phyloP scores from a whole-genome alignment of 2,888 invertebrate genomes.

The Anodontia alba region DNA sequence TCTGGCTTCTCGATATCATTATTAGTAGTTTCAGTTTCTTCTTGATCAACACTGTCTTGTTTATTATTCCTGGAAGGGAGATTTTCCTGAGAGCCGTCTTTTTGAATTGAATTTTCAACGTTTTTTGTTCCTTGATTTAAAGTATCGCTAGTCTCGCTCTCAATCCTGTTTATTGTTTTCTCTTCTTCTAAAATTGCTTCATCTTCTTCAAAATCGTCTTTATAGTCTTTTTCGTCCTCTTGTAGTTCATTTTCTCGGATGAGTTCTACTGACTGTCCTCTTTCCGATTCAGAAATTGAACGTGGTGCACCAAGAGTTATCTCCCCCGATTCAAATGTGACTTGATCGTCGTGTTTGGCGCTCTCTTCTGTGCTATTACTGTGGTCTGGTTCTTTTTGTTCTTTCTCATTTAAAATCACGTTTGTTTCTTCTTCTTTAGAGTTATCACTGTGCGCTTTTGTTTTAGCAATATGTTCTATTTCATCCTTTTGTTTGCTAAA shows the following conservation, averaged over 20 bases:
- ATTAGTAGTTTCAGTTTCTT: background rate
- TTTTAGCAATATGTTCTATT: too few relatives aligned
- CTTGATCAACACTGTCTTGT: background rate
- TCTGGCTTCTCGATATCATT: background rate
- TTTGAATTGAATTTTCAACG: too few relatives aligned
- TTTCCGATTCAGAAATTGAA: too few relatives aligned
- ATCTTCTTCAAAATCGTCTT: conserved; percentile 4
- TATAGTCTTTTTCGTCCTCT: background rate
- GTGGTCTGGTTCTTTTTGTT: background rate
- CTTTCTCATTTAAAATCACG: background rate
- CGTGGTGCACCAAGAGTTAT: too few relatives aligned
- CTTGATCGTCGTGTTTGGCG: too few relatives aligned
- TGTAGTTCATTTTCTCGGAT: background rate
- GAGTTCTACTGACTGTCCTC: too few relatives aligned
- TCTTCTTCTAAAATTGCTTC: background rate
- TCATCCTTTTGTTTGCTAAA: too few relatives aligned
- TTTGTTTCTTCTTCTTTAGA: background rate
- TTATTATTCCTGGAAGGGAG: background rate
- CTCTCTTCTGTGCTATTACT: too few relatives aligned
- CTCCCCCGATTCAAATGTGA: too few relatives aligned
- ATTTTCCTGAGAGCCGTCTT: too few relatives aligned
- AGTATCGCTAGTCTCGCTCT: background rate
- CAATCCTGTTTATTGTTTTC: background rate
- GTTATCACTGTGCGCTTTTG: background rate
- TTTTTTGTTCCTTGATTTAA: too few relatives aligned